Evolutionary conservation across 2,888 invertebrate genomes (phyloP).

Genomic region (Toxonevra muliebris): DNA sequence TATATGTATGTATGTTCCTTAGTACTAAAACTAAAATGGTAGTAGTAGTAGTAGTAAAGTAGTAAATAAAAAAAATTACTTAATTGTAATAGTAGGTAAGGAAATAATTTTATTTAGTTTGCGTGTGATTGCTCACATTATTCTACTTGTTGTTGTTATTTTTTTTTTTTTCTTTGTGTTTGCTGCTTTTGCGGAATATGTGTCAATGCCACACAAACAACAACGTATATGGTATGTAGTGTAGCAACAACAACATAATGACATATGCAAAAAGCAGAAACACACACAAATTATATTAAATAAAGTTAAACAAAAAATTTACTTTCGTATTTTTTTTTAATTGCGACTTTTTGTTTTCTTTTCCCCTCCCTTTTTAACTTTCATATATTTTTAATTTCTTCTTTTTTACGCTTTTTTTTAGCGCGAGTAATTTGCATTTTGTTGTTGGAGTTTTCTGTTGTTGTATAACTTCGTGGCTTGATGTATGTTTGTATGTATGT

Average conservation of each 20-base stretch:
- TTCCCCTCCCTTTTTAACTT: too few species aligned
- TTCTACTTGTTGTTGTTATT: not conserved
- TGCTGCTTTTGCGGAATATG: constrained; percentile 23
- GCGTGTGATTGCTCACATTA: constrained; percentile 42
- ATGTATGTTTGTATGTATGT: constrained; percentile 16
- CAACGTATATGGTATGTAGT: constrained; percentile 5
- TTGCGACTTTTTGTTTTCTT: too few species aligned
- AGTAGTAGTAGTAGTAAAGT: too few species aligned
- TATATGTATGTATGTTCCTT: too few species aligned
- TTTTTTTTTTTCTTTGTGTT: not conserved
- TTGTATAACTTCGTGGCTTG: not conserved
- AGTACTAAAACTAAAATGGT: too few species aligned
- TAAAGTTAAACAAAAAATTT: too few species aligned
- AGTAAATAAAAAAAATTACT: too few species aligned
- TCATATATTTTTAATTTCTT: not conserved
- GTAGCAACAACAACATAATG: constrained; percentile 6
- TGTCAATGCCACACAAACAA: constrained; percentile 36
- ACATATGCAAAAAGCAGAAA: not conserved
- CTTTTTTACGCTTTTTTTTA: not conserved
- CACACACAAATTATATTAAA: too few species aligned
- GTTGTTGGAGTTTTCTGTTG: not conserved
- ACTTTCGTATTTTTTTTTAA: too few species aligned
- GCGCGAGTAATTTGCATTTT: not conserved
- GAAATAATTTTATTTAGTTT: constrained; percentile 51
- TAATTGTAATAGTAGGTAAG: not conserved